phyloP scores from a whole-genome alignment of 2,888 invertebrate species.

The Temnothorax ravouxi region DNA sequence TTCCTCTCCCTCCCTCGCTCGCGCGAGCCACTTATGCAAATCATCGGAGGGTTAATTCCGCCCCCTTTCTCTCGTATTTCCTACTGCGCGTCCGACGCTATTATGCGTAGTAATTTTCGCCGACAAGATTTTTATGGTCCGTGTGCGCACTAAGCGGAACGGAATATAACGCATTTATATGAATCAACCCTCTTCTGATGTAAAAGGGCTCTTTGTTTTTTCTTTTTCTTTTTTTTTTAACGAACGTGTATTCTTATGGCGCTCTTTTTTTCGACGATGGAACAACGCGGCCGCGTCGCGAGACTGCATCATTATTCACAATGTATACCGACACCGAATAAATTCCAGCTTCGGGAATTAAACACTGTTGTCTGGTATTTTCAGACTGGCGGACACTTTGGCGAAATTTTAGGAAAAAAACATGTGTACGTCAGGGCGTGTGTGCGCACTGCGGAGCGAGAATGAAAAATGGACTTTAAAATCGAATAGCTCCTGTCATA shows the following conservation, averaged over 20 bases:
- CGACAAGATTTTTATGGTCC: constrained; percentile 49
- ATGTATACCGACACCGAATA: constrained; percentile 55
- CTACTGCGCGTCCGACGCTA: constrained; percentile 48
- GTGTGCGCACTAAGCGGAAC: constrained; percentile 34
- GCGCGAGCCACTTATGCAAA: constrained; percentile 82
- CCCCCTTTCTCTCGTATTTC: constrained; percentile 64
- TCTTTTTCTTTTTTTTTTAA: constrained; percentile 24
- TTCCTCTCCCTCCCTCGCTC: constrained; percentile 22
- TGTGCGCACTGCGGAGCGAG: constrained; percentile 74
- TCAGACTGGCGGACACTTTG: constrained; percentile 73
- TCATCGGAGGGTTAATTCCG: constrained; percentile 80
- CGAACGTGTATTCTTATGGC: constrained; percentile 35
- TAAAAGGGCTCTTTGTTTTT: constrained; percentile 2
- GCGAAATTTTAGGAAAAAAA: constrained; percentile 76
- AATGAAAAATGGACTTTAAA: constrained; percentile 85
- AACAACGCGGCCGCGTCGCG: constrained; percentile 20
- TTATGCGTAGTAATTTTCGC: constrained; percentile 40
- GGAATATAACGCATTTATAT: constrained; percentile 41
- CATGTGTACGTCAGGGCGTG: constrained; percentile 73
- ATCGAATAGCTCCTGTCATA: constrained; percentile 85
- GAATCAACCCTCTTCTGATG: constrained; percentile 26
- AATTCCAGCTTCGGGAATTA: constrained; percentile 68
- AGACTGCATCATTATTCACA: constrained; percentile 51
- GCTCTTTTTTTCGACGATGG: constrained; percentile 17
- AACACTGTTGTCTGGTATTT: constrained; percentile 72